Evolutionary conservation across 1,140 invertebrate genomes (phyloP), one percentile per base, ranked within the genome.

Genomic region (Physella acuta): DNA sequence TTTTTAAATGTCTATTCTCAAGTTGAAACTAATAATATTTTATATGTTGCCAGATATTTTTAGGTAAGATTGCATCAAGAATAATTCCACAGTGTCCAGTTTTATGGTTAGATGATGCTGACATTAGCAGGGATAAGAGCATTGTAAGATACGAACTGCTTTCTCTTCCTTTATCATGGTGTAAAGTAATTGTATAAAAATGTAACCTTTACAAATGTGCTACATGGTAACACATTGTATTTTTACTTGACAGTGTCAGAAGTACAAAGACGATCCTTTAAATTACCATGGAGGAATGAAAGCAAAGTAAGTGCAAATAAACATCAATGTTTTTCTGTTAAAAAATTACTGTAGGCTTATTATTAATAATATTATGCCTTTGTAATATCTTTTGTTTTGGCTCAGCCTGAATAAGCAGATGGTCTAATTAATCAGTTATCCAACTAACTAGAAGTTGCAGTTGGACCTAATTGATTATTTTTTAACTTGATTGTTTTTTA

Each of bases 261-360:
- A 67, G 24, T 56, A 56, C 34, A 55, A 56, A 28, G 64, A 67
- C 39, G 64, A 67, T 30, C 64, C 64, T n/a, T 52, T 67, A 1
- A 56, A 37, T 56, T 67, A 67, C 24, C 64, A 67, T 56, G 64
- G 64, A 37, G 51, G 64, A 4, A 31, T 67, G 31, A 67, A 67
- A 56, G 64, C 64, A 31, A 67, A 33, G 64, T 56, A 56, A 67
- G 64, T 67, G n/a, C n/a, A n/a, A n/a, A n/a, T n/a, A n/a, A n/a
- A n/a, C n/a, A n/a, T n/a, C n/a, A n/a, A n/a, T n/a, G n/a, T n/a
- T n/a, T n/a, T n/a, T n/a, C n/a, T n/a, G n/a, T n/a, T n/a, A n/a
- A n/a, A n/a, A n/a, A n/a, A n/a, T n/a, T n/a, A n/a, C n/a, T n/a
- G n/a, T n/a, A n/a, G n/a, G n/a, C n/a, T n/a, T n/a, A n/a, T n/a